Evolutionary conservation across 1,140 invertebrate species (phyloP).

Genomic region (Idris sp.): DNA sequence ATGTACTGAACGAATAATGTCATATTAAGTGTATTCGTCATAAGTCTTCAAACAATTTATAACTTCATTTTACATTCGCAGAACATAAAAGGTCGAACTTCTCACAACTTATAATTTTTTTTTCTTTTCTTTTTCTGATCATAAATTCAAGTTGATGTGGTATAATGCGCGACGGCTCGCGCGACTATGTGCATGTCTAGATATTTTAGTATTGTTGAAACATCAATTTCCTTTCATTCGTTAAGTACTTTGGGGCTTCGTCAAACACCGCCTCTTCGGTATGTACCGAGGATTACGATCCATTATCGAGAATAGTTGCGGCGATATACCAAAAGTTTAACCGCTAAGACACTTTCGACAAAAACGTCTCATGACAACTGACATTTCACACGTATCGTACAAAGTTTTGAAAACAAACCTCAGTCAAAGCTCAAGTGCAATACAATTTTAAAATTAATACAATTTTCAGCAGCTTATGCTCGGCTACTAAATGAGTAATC

Average conservation of each 20-base stretch:
- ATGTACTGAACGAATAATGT: slow-evolving; percentile 25
- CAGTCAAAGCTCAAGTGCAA: slow-evolving; percentile 41
- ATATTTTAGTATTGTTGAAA: slow-evolving; percentile 35
- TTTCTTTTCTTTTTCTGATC: slow-evolving; percentile 19
- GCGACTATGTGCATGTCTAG: not conserved
- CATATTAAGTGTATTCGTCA: slow-evolving; percentile 20
- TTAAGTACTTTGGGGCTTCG: slow-evolving; percentile 47
- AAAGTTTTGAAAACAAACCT: slow-evolving; percentile 31
- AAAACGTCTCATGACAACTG: slow-evolving; percentile 47
- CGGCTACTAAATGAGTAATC: no score
- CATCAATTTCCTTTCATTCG: slow-evolving; percentile 58
- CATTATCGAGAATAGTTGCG: slow-evolving; percentile 55
- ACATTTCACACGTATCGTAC: slow-evolving; percentile 38
- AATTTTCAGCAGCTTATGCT: no score
- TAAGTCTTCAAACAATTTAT: slow-evolving; percentile 39
- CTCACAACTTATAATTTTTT: slow-evolving; percentile 24
- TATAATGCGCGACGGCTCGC: slow-evolving; percentile 6
- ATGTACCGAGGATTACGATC: slow-evolving; percentile 56
- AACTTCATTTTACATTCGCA: slow-evolving; percentile 40
- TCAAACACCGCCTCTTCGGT: slow-evolving; percentile 32
- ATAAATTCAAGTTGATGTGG: slow-evolving; percentile 24
- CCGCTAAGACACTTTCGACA: slow-evolving; percentile 29
- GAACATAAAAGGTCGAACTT: slow-evolving; percentile 30
- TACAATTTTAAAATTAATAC: no score
- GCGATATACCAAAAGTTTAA: slow-evolving; percentile 52